Percentiles rank a stretch among this genome's conserved stretches.
Evolutionary conservation across 2,797 vertebrate genomes (phyloP).

Genomic region (Schizopygopsis pylzovi): DNA sequence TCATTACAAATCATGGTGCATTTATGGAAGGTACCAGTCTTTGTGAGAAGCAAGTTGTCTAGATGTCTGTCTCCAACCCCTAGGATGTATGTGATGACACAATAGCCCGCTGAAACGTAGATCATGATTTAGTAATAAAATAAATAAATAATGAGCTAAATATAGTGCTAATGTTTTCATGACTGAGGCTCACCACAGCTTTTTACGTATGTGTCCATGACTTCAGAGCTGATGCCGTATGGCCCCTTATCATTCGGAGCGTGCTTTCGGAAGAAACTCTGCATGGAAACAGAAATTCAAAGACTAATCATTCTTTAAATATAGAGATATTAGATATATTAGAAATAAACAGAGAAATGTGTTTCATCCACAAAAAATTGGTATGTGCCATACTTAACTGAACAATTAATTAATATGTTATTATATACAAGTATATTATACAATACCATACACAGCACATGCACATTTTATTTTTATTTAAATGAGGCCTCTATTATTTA

Average conservation of each 20-base stretch:
- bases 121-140: neutral
- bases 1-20: neutral
- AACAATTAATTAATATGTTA: neutral
- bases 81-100: constrained; percentile 97
- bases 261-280: constrained; percentile 98
- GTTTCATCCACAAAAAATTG: neutral
- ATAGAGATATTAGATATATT: neutral
- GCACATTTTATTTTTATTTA: neutral
- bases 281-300: constrained; percentile 16
- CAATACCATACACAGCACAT: neutral
- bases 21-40: constrained; percentile 83
- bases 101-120: constrained; percentile 89
- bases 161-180: constrained; percentile 64
- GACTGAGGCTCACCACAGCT: constrained; percentile 88
- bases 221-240: constrained; percentile 94
- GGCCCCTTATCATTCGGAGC: constrained; percentile 96
- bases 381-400: neutral
- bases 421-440: neutral
- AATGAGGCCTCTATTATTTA: neutral
- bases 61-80: constrained; percentile 96
- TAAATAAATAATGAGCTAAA: neutral
- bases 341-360: neutral
- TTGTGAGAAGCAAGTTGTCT: constrained; percentile 96
- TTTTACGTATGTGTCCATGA: constrained; percentile 99
- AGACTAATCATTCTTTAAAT: neutral